Evolutionary conservation across 1,140 invertebrate species (phyloP).

Genomic region (Acyrthosiphon pisum): DNA sequence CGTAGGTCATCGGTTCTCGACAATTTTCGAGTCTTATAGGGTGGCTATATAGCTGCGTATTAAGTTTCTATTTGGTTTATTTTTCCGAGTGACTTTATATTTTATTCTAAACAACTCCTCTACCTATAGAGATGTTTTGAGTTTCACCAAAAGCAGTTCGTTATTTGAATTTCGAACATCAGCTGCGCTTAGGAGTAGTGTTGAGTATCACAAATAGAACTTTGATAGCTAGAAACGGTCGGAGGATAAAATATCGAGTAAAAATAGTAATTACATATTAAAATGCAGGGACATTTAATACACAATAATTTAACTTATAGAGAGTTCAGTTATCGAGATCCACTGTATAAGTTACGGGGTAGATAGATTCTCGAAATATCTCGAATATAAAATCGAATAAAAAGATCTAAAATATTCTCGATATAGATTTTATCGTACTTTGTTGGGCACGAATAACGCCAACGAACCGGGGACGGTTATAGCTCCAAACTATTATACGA

Average conservation of each 20-base stretch:
- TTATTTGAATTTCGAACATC: background rate
- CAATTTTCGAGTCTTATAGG: background rate
- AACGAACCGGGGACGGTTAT: background rate
- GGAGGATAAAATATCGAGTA: too few relatives aligned
- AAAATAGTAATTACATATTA: too few relatives aligned
- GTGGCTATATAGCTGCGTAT: background rate
- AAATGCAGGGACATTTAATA: too few relatives aligned
- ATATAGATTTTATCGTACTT: background rate
- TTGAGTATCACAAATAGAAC: too few relatives aligned
- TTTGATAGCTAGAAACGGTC: too few relatives aligned
- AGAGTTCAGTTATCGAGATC: too few relatives aligned
- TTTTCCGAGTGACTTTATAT: background rate
- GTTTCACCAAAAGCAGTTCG: background rate
- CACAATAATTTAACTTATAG: too few relatives aligned
- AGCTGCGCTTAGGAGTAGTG: background rate
- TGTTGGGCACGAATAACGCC: background rate
- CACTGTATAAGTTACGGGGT: too few relatives aligned
- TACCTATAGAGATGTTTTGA: background rate
- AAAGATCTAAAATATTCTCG: too few relatives aligned
- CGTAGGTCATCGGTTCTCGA: background rate
- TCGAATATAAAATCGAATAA: too few relatives aligned
- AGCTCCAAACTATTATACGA: background rate
- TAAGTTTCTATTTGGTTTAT: background rate
- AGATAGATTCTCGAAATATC: too few relatives aligned
- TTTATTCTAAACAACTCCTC: background rate